A percentile compares a stretch with the other conserved stretches of the same genome.
phyloP scores from a whole-genome alignment of 2,113 vertebrate species.

The Condylura cristata region DNA sequence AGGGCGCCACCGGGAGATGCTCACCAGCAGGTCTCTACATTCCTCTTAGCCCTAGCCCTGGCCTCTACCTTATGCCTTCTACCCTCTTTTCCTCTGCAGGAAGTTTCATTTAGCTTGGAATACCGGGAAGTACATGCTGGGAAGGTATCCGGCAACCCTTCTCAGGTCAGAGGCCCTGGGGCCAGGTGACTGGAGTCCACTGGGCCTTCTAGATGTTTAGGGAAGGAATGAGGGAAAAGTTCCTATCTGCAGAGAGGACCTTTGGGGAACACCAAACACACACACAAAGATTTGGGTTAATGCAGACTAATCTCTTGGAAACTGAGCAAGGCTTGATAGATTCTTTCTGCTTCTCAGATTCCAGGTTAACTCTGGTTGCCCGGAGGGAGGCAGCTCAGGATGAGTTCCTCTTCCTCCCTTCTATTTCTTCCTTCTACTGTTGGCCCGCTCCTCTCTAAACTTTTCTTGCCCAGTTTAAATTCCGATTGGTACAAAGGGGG shows the following conservation, averaged over 20 bases:
- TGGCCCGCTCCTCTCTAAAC: not conserved
- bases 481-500: not conserved
- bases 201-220: too few species aligned
- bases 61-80: not conserved
- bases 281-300: not conserved
- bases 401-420: not conserved
- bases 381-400: not conserved
- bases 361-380: not conserved
- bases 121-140: not conserved
- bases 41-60: not conserved
- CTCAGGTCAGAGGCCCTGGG: too few species aligned
- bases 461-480: not conserved
- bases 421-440: not conserved
- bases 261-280: not conserved
- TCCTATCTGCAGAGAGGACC: not conserved
- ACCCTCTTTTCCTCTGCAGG: not conserved
- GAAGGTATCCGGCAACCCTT: not conserved
- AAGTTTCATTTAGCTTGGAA: not conserved
- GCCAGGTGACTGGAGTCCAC: too few species aligned
- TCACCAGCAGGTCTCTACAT: not conserved
- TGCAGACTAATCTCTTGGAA: not conserved
- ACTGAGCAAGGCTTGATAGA: not conserved
- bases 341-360: not conserved
- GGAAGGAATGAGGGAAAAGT: not conserved
- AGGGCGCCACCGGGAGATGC: accelerated